Evolutionary conservation across 2,797 vertebrate genomes (phyloP).

Genomic region (Typhlichthys eigenmanni): DNA sequence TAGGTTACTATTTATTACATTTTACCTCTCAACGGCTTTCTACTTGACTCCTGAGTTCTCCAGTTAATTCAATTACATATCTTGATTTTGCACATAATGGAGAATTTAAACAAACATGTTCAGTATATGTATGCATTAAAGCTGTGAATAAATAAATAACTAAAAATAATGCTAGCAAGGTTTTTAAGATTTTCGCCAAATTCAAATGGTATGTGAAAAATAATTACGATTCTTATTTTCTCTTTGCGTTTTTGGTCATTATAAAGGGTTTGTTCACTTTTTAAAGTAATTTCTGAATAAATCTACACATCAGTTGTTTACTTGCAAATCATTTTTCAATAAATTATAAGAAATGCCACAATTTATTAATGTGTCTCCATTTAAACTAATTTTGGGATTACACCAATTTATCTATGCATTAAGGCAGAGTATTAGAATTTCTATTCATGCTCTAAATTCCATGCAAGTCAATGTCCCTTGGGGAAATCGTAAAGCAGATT

Average conservation of each 20-base stretch:
- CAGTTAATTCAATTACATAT: slow-evolving; percentile 31
- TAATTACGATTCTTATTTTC: not conserved
- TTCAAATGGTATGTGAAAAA: not conserved
- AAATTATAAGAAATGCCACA: not conserved
- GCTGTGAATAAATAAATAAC: slow-evolving; percentile 37
- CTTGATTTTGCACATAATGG: slow-evolving; percentile 26
- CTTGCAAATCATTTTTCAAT: not conserved
- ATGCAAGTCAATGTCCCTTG: not conserved
- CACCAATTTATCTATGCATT: slow-evolving; percentile 1
- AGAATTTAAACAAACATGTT: slow-evolving; percentile 14
- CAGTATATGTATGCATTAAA: slow-evolving; percentile 31
- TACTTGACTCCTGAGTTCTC: slow-evolving; percentile 46
- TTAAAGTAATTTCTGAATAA: no score
- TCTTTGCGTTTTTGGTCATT: no score
- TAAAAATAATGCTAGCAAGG: not conserved
- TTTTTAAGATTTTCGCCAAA: not conserved
- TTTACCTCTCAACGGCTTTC: slow-evolving; percentile 34
- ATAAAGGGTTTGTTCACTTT: no score
- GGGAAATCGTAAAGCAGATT: not conserved
- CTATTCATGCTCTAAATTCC: not conserved
- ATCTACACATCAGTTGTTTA: no score
- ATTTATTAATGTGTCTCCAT: no score
- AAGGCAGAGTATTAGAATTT: not conserved
- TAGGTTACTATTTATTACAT: not conserved
- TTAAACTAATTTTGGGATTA: no score